These are phyloP conservation scores for Lasioglossum malachurum DNA, from an alignment of 2,888 invertebrate genomes.

Conservation along the genomic window DNA sequence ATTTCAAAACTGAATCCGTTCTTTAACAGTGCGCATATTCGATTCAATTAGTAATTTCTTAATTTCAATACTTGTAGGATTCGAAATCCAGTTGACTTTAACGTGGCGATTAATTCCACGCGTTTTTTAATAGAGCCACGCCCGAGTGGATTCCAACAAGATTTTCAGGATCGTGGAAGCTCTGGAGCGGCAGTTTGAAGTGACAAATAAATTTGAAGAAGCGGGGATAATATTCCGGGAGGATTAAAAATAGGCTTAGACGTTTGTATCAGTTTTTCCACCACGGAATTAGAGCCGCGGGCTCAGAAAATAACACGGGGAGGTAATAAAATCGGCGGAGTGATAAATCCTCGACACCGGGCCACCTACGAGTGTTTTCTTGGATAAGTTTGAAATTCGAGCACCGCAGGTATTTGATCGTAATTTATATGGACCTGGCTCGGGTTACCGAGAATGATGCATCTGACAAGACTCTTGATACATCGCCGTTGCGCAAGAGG, in stretches of 20 bases:
- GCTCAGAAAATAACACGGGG: neutral
- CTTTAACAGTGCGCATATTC: neutral
- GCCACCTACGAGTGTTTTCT: conserved; percentile 11
- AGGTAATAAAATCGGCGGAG: neutral
- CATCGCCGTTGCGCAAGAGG: conserved; percentile 63
- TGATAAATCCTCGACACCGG: conserved; percentile 11
- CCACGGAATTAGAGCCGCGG: neutral
- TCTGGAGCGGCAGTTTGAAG: neutral
- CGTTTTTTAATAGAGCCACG: neutral
- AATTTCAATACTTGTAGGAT: neutral
- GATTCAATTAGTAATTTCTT: neutral
- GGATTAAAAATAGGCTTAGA: neutral
- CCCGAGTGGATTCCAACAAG: neutral
- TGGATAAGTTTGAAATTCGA: conserved; percentile 34
- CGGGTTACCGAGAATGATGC: conserved; percentile 63
- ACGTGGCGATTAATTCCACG: no score
- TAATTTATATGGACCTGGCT: conserved; percentile 64
- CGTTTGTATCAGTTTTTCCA: conserved; percentile 11
- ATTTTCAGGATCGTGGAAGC: neutral
- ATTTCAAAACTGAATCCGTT: neutral
- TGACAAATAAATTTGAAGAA: neutral
- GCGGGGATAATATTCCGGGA: neutral
- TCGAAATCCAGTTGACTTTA: neutral
- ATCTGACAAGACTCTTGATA: conserved; percentile 47
- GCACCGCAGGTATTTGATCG: conserved; percentile 27